Evolutionary conservation across 2,888 invertebrate genomes (phyloP).

Genomic region (Adela reaumurella): DNA sequence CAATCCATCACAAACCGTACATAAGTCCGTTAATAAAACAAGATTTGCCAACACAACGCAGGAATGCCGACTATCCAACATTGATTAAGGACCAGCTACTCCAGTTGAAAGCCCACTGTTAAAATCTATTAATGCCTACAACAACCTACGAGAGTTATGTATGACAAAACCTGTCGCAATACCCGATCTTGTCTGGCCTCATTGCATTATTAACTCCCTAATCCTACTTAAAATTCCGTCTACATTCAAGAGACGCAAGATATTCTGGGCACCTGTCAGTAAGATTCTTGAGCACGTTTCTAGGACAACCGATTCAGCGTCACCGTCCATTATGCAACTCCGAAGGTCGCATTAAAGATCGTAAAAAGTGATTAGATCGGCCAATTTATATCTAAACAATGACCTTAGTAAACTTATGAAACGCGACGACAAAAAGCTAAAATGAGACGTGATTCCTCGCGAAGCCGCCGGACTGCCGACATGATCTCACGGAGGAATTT

Average conservation of each 20-base stretch:
- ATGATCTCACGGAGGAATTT: neutral
- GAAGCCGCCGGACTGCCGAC: neutral
- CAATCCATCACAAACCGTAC: too few species aligned
- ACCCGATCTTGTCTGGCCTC: constrained; percentile 13
- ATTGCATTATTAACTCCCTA: constrained; percentile 5
- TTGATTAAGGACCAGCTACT: neutral
- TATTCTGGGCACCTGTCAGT: constrained; percentile 1
- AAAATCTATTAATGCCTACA: neutral
- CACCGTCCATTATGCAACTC: neutral
- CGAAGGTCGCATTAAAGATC: neutral
- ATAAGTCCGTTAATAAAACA: neutral
- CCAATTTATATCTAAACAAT: neutral
- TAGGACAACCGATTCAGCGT: neutral
- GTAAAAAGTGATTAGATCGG: neutral
- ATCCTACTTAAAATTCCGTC: constrained; percentile 9
- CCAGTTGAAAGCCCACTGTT: neutral
- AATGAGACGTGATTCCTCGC: neutral
- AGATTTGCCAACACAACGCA: neutral
- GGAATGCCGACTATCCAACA: neutral
- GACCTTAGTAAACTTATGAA: neutral
- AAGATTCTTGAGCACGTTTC: neutral
- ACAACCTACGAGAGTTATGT: neutral
- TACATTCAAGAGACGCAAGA: constrained; percentile 5
- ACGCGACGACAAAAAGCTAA: neutral
- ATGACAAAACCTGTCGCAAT: constrained; percentile 19